Evolutionary conservation across 2,113 vertebrate genomes (phyloP), one percentile per base, ranked within the genome.

Genomic region (Notothenia coriiceps): DNA sequence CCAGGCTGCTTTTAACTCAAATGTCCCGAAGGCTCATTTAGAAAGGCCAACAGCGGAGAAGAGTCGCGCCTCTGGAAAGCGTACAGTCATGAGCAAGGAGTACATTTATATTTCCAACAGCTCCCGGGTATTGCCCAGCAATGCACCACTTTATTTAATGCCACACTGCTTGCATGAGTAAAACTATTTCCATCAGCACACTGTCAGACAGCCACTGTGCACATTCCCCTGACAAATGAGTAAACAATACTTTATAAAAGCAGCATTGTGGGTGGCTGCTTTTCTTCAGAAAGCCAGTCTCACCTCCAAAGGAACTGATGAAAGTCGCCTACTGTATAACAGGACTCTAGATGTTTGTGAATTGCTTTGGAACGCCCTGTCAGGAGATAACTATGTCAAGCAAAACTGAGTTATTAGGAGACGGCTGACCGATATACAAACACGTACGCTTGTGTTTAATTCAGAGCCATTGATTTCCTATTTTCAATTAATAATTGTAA

Each of bases 401-500:
- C 67, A 43, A 10, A 35, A 62, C 56, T 29, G 64, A 63, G 71
- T 74, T 77, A 77, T 79, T 44, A 84, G 84, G 80, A 85, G 82
- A 85, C 92, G 65, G 91, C 92, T 95, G 96, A 92, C 94, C 94
- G 84, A 92, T 79, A 93, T 93, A 91, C 93, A 85, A 89, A 90
- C 86, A 94, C 76, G 10, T 90, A 89, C 82, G 92, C 89, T 92
- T 90, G 89, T 84, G 90, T 94, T 95, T 96, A 95, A 97, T 96
- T 96, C 95, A 95, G 94, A 94, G 89, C 85, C 92, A 98, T 98
- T 88, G 97, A 98, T 97, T 97, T 97, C 97, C 97, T 96, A 96
- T 97, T 96, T 97, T 93, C 96, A 98, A 98, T 98, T 97, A 98
- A 98, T 98, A 97, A 97, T 95, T 96, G 95, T 97, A 98, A 97